A percentile compares a stretch with the other conserved stretches of the same genome.
phyloP scores from a whole-genome alignment of 2,797 vertebrate genomes.

The Adelosebastes latens region DNA sequence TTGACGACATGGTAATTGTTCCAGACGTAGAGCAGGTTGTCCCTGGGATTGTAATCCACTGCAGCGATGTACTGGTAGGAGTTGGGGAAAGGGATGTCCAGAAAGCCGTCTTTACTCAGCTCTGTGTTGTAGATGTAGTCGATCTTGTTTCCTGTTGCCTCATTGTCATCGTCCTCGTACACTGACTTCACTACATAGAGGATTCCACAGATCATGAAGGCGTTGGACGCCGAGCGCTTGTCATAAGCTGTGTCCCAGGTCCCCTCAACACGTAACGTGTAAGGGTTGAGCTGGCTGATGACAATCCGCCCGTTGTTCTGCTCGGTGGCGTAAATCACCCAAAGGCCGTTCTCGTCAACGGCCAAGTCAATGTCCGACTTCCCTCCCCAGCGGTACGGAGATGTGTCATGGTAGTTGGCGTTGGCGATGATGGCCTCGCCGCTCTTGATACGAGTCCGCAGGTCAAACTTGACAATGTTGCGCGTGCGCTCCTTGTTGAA shows the following conservation, averaged over 20 bases:
- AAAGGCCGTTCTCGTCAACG: slow-evolving; percentile 97
- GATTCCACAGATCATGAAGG: slow-evolving; percentile 99
- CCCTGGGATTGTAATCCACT: slow-evolving; percentile 99
- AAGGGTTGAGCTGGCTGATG: slow-evolving; percentile 97
- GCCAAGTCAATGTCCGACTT: slow-evolving; percentile 98
- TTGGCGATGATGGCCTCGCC: slow-evolving; percentile 98
- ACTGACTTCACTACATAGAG: slow-evolving; percentile 97
- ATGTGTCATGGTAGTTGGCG: slow-evolving; percentile 98
- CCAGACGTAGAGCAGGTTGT: slow-evolving; percentile 99
- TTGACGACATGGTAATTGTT: slow-evolving; percentile 99
- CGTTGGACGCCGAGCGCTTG: slow-evolving; percentile 97
- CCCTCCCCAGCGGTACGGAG: slow-evolving; percentile 98
- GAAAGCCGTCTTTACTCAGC: slow-evolving; percentile 93
- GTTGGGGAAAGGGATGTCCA: slow-evolving; percentile 97
- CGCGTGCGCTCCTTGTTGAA: slow-evolving; percentile 99
- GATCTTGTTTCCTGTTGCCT: slow-evolving; percentile 99
- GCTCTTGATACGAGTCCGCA: slow-evolving; percentile 97
- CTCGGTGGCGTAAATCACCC: slow-evolving; percentile 99
- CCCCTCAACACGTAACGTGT: slow-evolving; percentile 94
- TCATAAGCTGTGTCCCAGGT: slow-evolving; percentile 99
- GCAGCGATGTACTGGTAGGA: slow-evolving; percentile 99
- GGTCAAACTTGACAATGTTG: slow-evolving; percentile 98
- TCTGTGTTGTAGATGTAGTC: slow-evolving; percentile 99
- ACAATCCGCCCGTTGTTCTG: slow-evolving; percentile 98
- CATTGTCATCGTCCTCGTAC: slow-evolving; percentile 98